phyloP scores from a whole-genome alignment of 2,888 invertebrate species.

The Eupithecia tripunctaria region DNA sequence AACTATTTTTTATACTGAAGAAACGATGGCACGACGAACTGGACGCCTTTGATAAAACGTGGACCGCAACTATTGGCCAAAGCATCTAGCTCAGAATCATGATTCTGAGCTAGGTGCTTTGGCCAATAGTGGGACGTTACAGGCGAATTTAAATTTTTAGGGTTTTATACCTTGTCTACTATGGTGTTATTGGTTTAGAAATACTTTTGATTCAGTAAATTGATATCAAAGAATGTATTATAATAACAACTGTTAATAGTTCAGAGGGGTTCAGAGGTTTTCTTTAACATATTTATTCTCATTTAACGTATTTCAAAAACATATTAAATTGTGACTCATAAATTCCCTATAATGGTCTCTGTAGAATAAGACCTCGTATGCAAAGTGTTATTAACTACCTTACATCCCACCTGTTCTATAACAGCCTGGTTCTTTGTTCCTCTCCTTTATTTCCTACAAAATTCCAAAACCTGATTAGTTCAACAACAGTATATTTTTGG shows the following conservation, averaged over 20 bases:
- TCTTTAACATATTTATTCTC: neutral
- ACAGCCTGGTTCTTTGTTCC: neutral
- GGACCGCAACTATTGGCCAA: no score
- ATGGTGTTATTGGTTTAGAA: no score
- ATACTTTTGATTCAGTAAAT: neutral
- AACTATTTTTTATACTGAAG: neutral
- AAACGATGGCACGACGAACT: no score
- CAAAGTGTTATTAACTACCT: constrained; percentile 42
- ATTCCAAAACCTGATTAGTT: neutral
- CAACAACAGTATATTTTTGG: neutral
- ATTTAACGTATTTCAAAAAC: neutral
- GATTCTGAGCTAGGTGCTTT: no score
- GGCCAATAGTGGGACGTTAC: no score
- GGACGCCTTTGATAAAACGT: no score
- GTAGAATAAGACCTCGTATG: constrained; percentile 44
- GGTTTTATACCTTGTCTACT: no score
- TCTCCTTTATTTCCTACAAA: neutral
- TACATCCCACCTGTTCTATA: constrained; percentile 46
- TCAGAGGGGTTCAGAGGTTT: neutral
- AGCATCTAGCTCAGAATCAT: no score
- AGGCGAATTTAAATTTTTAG: no score
- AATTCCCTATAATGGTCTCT: constrained; percentile 38
- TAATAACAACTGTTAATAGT: no score
- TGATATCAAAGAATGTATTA: neutral
- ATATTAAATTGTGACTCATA: constrained; percentile 28